These are phyloP conservation scores for Andrena marginata DNA, from an alignment of 2,888 invertebrate genomes.

Conservation along the genomic window DNA sequence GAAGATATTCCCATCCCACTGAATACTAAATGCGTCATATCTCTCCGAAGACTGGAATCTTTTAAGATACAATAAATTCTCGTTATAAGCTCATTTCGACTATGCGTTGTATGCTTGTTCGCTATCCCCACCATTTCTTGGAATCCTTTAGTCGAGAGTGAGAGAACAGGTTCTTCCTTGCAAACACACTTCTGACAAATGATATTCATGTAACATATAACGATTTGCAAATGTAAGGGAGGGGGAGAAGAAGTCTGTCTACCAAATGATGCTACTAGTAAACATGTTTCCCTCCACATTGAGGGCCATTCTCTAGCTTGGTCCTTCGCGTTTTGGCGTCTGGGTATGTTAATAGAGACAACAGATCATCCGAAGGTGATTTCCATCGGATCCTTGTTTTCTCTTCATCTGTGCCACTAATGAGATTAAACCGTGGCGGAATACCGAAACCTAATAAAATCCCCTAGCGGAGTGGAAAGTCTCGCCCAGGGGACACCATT, in stretches of 20 bases:
- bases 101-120: no score
- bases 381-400: slow-evolving; percentile 41
- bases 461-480: slow-evolving; percentile 49
- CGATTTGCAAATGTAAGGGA: no score
- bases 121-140: neutral
- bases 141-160: neutral
- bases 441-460: slow-evolving; percentile 63
- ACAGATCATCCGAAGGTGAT: slow-evolving; percentile 36
- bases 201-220: no score
- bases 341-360: slow-evolving; percentile 21
- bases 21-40: no score
- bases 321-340: neutral
- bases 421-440: slow-evolving; percentile 58
- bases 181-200: no score
- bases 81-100: no score
- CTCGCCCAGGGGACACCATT: slow-evolving; percentile 53
- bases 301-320: neutral
- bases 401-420: slow-evolving; percentile 22
- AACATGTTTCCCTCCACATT: no score
- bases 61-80: no score
- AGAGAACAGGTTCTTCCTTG: no score
- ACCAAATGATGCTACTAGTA: neutral
- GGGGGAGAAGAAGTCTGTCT: neutral
- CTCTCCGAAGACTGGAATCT: no score
- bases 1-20: no score